Evolutionary conservation across 2,113 vertebrate species (phyloP).

Genomic region (Dipodomys stephensi): DNA sequence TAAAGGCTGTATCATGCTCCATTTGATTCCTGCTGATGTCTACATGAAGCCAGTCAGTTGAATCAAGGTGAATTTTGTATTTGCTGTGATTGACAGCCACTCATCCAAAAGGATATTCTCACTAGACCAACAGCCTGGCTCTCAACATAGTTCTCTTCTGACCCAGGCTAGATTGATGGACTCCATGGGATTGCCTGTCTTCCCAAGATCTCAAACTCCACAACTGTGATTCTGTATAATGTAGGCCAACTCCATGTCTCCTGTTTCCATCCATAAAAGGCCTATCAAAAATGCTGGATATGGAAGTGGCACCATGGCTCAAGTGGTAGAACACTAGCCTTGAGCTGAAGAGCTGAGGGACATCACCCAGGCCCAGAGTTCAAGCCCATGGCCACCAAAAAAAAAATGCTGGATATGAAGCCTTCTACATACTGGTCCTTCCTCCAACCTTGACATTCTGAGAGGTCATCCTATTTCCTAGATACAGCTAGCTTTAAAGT

Average conservation of each 20-base stretch:
- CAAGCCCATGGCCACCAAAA: background rate
- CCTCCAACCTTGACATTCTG: background rate
- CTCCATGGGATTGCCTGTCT: background rate
- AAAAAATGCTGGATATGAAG: background rate
- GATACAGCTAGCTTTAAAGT: background rate
- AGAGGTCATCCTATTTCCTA: background rate
- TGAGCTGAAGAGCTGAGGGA: too few species aligned
- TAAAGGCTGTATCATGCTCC: slow-evolving; percentile 45
- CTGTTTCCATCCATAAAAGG: background rate
- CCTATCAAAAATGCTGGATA: background rate
- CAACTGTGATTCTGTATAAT: background rate
- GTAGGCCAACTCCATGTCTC: background rate
- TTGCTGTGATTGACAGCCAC: background rate
- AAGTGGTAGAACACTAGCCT: too few species aligned
- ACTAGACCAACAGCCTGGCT: background rate
- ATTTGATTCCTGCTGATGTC: slow-evolving; percentile 41
- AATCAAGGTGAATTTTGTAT: slow-evolving; percentile 52
- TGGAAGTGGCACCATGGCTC: too few species aligned
- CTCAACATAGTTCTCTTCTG: background rate
- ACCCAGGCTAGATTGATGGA: background rate
- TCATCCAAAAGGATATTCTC: slow-evolving; percentile 10
- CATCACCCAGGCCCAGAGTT: too few species aligned
- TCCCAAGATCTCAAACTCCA: background rate
- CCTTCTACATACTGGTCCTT: background rate
- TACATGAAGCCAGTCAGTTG: background rate